Evolutionary conservation across 2,888 invertebrate genomes (phyloP).

Genomic region (Eurytoma californica): DNA sequence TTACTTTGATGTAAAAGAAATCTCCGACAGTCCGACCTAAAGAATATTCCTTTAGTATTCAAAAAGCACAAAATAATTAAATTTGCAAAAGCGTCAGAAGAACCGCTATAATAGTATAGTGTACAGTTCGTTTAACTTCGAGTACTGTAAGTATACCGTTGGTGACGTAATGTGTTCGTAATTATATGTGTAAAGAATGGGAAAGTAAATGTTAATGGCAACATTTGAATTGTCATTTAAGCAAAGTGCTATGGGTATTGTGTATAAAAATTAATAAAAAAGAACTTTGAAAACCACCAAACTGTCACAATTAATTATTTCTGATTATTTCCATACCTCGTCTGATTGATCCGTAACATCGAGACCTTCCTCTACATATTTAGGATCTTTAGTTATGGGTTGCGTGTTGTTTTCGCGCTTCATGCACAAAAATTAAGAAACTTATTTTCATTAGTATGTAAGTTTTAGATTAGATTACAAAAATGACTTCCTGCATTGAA

Average conservation of each 20-base stretch:
- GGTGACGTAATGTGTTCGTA: no score
- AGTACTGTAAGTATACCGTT: no score
- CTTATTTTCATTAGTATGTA: not conserved
- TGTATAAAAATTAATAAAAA: not conserved
- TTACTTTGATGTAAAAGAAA: no score
- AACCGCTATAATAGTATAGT: no score
- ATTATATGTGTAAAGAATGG: no score
- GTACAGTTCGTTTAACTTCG: no score
- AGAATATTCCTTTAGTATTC: no score
- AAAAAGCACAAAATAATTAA: no score
- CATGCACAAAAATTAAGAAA: slow-evolving; percentile 31
- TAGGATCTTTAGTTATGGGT: slow-evolving; percentile 54
- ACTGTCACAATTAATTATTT: slow-evolving; percentile 2
- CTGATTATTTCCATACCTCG: slow-evolving; percentile 46
- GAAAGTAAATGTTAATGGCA: no score
- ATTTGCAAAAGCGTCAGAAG: no score
- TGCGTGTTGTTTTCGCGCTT: slow-evolving; percentile 53
- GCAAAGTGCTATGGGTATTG: not conserved
- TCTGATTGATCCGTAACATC: slow-evolving; percentile 44
- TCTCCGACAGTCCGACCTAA: no score
- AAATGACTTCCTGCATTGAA: no score
- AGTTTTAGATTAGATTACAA: not conserved
- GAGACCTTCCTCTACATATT: slow-evolving; percentile 52
- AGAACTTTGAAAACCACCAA: slow-evolving; percentile 13
- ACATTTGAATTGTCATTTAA: not conserved